Evolutionary conservation across 2,113 vertebrate species (phyloP).

Genomic region (Lasiurus cinereus): DNA sequence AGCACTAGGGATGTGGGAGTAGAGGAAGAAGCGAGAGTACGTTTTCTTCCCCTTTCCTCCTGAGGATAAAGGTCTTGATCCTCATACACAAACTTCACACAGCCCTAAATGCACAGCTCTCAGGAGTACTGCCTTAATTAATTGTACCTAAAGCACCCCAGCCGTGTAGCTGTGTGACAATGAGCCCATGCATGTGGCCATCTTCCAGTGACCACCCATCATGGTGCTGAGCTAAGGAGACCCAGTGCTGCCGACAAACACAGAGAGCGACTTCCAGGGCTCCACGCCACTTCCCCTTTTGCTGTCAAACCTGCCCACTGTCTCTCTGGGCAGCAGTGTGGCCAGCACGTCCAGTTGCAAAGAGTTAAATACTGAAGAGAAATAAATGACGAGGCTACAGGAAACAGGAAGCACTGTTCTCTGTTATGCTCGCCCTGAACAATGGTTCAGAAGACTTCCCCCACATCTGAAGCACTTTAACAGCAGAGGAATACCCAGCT

Average conservation of each 20-base stretch:
- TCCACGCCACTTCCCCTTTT: background rate
- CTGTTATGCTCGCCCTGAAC: background rate
- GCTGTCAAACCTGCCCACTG: background rate
- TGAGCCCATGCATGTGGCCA: background rate
- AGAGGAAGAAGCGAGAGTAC: background rate
- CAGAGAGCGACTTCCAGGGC: background rate
- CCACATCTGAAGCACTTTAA: background rate
- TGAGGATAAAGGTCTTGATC: background rate
- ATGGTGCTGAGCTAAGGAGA: background rate
- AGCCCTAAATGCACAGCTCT: background rate
- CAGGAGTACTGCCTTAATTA: background rate
- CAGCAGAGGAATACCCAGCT: background rate
- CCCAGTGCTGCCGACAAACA: background rate
- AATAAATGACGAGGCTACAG: background rate
- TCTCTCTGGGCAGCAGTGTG: background rate
- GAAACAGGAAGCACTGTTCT: background rate
- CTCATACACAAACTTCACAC: background rate
- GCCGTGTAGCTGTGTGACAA: background rate
- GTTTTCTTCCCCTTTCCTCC: background rate
- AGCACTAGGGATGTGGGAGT: background rate
- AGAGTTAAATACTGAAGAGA: background rate
- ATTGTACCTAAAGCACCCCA: background rate
- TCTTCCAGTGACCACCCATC: background rate
- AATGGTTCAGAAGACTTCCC: background rate
- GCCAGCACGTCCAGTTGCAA: background rate